Evolutionary conservation across 37 sponge, comb jelly and placozoan species (phyloP).

Genomic region (Tethya wilhelma): DNA sequence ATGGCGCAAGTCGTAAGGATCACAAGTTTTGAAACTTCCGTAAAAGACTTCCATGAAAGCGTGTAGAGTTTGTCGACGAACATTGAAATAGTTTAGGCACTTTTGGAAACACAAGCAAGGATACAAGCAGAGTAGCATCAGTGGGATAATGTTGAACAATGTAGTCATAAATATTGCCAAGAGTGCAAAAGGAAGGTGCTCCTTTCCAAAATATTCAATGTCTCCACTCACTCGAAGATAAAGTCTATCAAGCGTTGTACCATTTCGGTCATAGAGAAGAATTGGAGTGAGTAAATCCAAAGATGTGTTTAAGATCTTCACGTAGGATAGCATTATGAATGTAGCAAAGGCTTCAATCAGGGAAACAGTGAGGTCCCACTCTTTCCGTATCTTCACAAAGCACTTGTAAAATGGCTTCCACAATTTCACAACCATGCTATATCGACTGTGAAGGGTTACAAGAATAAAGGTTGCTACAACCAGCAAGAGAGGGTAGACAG

Average conservation of each 20-base stretch:
- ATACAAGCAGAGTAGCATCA: not conserved
- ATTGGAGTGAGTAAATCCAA: conserved; percentile 1
- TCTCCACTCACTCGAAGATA: not conserved
- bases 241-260: not conserved
- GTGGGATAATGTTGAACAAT: not conserved
- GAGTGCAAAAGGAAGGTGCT: not conserved
- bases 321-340: not conserved
- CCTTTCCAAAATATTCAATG: not conserved
- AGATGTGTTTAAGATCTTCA: not conserved
- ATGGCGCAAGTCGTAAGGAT: too few species aligned
- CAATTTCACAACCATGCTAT: not conserved
- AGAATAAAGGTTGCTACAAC: not conserved
- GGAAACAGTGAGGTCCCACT: not conserved
- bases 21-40: too few species aligned
- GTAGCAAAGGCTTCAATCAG: not conserved
- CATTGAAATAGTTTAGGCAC: not conserved
- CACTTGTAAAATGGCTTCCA: not conserved
- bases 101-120: not conserved
- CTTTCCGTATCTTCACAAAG: not conserved
- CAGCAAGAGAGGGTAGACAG: not conserved
- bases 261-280: not conserved
- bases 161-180: not conserved
- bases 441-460: not conserved
- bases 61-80: not conserved
- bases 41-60: conserved; percentile 5